Base-by-base conservation (phyloP, 2,888 invertebrate genomes). In the Lasius fuliginosus region DNA sequence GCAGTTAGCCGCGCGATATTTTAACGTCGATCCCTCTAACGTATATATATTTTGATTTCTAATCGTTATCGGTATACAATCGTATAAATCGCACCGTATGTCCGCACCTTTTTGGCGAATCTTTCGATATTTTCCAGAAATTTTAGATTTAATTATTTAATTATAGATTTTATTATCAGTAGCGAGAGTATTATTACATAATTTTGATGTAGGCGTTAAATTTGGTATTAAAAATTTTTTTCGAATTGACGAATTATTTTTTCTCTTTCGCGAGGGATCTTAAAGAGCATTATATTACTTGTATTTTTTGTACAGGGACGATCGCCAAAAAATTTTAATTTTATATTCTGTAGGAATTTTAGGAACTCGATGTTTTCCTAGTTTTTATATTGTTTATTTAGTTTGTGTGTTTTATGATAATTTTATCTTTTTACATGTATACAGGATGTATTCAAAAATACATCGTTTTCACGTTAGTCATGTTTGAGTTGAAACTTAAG, bases 21-120 rank as follows among this genome's bases (percentile, higher is more conserved):
- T 79, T 60, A 15, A 60, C 42, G 11, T 79, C 79, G 23, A 71
- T 71, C 71, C 3, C 53, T 58, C 23, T 6, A 27, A 71, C 18
- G 36, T 53, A 53, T 49, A 53, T 49, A 49, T 18, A 53, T 23
- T 42, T 42, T 56, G 40, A 9, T 42, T 42, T 42, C 30, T 12
- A 18, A 53, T 53, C 69, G 3, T 53, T 53, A 11, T 8, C 23
- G 1, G n/a, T 49, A 15, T 23, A 40, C 23, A 49, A 74, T 30
- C 58, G 15, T 1, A 27, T 30, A 27, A 60, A 6, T 75, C 6
- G 30, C 11, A 8, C 8, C 18, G 46, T 62, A 36, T 5, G n/a
- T n/a, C 11, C 4, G 15, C 3, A 23, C 8, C 11, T 8, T 2
- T 18, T 6, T 6, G 36, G 36, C 58, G 9, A 73, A 73, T 75